phyloP scores from a whole-genome alignment of 1,140 invertebrate genomes.

The Campoletis sonorensis region DNA sequence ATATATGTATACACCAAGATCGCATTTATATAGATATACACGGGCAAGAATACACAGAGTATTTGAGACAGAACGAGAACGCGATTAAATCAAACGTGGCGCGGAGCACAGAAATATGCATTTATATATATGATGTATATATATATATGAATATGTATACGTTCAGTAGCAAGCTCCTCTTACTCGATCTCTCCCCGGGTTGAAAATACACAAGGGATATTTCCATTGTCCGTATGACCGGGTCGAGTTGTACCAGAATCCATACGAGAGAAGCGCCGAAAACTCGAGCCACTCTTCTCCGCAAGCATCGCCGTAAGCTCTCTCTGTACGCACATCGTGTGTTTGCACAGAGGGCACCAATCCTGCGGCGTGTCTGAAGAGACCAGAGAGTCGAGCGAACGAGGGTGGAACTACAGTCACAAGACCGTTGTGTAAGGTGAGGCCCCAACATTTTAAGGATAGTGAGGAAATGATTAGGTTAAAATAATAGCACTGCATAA shows the following conservation, averaged over 20 bases:
- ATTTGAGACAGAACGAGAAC: neutral
- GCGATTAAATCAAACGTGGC: slow-evolving; percentile 49
- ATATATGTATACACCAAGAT: neutral
- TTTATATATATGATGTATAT: too few species aligned
- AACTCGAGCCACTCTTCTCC: slow-evolving; percentile 27
- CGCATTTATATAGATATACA: neutral
- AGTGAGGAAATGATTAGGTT: neutral
- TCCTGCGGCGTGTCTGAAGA: slow-evolving; percentile 7
- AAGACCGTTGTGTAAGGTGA: neutral
- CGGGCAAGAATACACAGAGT: neutral
- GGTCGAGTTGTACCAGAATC: too few species aligned
- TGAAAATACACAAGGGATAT: slow-evolving; percentile 49
- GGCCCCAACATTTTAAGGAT: neutral
- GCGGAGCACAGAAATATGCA: neutral
- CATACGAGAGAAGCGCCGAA: slow-evolving; percentile 6
- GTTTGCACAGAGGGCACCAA: slow-evolving; percentile 35
- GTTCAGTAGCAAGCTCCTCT: slow-evolving; percentile 17
- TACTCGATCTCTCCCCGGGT: slow-evolving; percentile 39
- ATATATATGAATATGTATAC: neutral
- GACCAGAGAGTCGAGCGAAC: neutral
- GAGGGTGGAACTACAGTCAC: neutral
- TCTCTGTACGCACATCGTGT: neutral
- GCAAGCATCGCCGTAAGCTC: too few species aligned
- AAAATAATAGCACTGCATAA: too few species aligned
- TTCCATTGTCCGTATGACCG: slow-evolving; percentile 44